These are phyloP conservation scores for Leucophenga varia DNA, from an alignment of 1,140 invertebrate species.

Conservation along the genomic window DNA sequence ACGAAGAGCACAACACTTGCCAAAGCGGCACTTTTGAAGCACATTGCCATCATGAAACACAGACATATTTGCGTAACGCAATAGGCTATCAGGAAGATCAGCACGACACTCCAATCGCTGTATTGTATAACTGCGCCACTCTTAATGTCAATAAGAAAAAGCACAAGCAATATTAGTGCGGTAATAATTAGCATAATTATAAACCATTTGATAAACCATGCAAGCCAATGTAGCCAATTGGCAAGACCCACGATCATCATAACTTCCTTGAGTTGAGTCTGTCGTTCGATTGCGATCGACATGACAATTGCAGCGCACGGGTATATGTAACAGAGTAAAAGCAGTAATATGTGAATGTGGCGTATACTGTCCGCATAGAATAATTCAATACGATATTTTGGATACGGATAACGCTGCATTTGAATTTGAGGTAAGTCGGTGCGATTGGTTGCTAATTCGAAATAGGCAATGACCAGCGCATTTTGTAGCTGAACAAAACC, in stretches of 20 bases:
- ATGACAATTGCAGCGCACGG: conserved; percentile 60
- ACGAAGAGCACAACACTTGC: too few species aligned
- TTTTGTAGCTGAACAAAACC: conserved; percentile 11
- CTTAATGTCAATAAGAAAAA: too few species aligned
- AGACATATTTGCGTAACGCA: too few species aligned
- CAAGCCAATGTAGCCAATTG: too few species aligned
- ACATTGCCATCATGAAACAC: too few species aligned
- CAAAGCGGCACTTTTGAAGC: too few species aligned
- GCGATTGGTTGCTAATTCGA: background rate
- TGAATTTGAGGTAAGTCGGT: background rate
- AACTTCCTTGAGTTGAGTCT: conserved; percentile 57
- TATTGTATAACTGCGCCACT: too few species aligned
- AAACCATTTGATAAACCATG: too few species aligned
- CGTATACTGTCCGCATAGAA: conserved; percentile 29
- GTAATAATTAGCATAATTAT: too few species aligned
- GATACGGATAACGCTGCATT: conserved; percentile 11
- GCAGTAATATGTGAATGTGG: background rate
- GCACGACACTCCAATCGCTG: too few species aligned
- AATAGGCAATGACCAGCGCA: conserved; percentile 1
- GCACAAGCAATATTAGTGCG: too few species aligned
- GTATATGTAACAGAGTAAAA: conserved; percentile 23
- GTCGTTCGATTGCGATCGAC: conserved; percentile 22
- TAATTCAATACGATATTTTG: background rate
- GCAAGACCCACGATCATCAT: conserved; percentile 73
- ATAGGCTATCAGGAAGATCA: too few species aligned